Conservation (phyloP, 53 echinoderm and acorn worm species). For the Crossaster papposus region DNA sequence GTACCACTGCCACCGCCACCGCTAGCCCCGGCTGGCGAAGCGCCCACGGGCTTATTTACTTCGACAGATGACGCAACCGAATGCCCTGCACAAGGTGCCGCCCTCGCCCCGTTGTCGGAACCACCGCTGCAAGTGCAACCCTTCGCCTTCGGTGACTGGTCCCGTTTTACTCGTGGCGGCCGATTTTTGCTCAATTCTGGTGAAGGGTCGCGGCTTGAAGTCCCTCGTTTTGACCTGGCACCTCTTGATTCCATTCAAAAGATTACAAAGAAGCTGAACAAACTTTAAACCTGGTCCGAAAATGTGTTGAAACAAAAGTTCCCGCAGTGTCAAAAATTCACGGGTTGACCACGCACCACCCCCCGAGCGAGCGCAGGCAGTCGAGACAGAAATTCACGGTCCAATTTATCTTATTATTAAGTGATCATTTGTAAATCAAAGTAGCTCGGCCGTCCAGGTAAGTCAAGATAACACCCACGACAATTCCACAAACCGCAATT, state of each 20-base stretch:
- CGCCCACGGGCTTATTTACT: constrained; percentile 24
- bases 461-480: constrained; percentile 23
- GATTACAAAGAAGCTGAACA: background rate
- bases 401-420: constrained; percentile 5
- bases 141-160: constrained; percentile 4
- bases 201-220: constrained; percentile 49
- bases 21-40: background rate
- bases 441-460: background rate
- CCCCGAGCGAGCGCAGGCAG: background rate
- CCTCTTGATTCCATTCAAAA: constrained; percentile 22
- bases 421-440: constrained; percentile 14
- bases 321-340: background rate
- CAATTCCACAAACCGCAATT: constrained; percentile 38
- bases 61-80: constrained; percentile 36
- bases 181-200: constrained; percentile 48
- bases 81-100: constrained; percentile 19
- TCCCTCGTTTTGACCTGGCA: constrained; percentile 13
- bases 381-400: background rate
- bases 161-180: constrained; percentile 15
- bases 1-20: background rate
- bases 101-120: constrained; percentile 19
- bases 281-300: background rate
- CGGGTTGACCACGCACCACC: background rate
- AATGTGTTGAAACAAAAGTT: background rate
- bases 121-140: constrained; percentile 7